Base-by-base conservation (phyloP, 2,113 vertebrate genomes). In the Mesitornis unicolor region DNA sequence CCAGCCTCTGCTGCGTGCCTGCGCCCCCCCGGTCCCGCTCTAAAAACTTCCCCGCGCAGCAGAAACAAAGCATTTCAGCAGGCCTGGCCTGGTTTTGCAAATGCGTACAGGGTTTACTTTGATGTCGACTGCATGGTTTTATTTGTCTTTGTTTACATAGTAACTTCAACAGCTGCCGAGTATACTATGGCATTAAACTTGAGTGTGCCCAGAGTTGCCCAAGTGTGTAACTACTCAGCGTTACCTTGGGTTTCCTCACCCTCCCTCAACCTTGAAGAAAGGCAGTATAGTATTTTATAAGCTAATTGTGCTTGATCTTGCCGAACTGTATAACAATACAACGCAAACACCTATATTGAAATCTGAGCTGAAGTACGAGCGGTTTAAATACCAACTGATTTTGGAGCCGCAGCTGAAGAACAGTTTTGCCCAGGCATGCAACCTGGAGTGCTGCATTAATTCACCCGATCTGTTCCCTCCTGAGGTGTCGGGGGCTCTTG, bases 281-380 rank as follows among this genome's bases (percentile, higher is more conserved):
- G 59, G 68, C 84, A 73, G 17, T 56, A 19, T 25, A 77, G 42
- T 33, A 45, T 92, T 96, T 92, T 91, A 82, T 87, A 76, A 84
- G 89, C 60, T 93, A 63, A 82, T 90, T 84, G 81, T 78, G 80
- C 91, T 87, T 94, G 74, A 70, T 96, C 78, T 89, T 67, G 61
- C 82, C 24, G 20, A 89, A 90, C 89, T 94, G 76, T 89, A 84
- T 81, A 95, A 75, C 83, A 92, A 63, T 95, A 92, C 90, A 93
- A 71, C 64, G 63, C 43, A 91, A 89, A 80, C 77, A 86, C 35
- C 9, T 10, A 80, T 96, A 95, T 91, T 69, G 88, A 91, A 97
- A 94, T 73, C 76, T 15, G 67, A 91, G 43, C 67, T 83, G 61
- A 79, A 73, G 51, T 96, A 31, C 21, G 57, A 87, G 40, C 7